Base-by-base conservation (phyloP, 1,140 invertebrate genomes). In the Neodiprion fabricii region DNA sequence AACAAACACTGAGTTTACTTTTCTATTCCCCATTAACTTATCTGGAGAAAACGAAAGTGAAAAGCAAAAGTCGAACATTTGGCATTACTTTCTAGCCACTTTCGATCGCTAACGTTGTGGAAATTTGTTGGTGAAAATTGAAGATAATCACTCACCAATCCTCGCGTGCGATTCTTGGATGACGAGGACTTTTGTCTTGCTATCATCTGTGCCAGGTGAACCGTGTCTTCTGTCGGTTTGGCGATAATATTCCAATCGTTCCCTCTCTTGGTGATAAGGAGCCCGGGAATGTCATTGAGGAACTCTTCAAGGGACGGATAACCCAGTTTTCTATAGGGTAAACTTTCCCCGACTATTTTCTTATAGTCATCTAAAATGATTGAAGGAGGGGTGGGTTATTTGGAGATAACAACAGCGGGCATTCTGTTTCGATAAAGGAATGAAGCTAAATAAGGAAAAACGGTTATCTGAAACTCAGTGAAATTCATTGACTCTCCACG, bases 191-290 rank as follows among this genome's bases (percentile, higher is more conserved):
- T 93, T 77, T 93, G 92, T 48, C 87, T 86, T 9, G 86, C 77
- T 11, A 93, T 89, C 87, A 93, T 87, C 71, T 88, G 83, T 1
- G 88, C 85, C 75, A 93, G 90, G 81, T 93, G 91, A 61, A 86
- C 87, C 1, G 91, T 90, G 75, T 90, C 87, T 71, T 90, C 86
- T 9, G 83, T 89, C 11, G 89, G 86, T 75, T 88, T 82, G 0
- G 90, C 91, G 78, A 91, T 88, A 53, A 92, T 88, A 75, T 89
- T 87, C 75, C 85, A 85, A 74, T 90, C 89, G 5, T 87, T 88
- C 8, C 80, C 76, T 47, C 72, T 77, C 72, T 85, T 83, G 10
- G 73, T 82, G 2, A 90, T 82, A 76, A 82, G 87, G 79, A 92
- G 85, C 21, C 89, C 87, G n/a, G 89, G 87, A 48, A 91, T 83